These are phyloP conservation scores for Lucinisca nassula DNA, from an alignment of 2,888 invertebrate species.

Conservation along the genomic window DNA sequence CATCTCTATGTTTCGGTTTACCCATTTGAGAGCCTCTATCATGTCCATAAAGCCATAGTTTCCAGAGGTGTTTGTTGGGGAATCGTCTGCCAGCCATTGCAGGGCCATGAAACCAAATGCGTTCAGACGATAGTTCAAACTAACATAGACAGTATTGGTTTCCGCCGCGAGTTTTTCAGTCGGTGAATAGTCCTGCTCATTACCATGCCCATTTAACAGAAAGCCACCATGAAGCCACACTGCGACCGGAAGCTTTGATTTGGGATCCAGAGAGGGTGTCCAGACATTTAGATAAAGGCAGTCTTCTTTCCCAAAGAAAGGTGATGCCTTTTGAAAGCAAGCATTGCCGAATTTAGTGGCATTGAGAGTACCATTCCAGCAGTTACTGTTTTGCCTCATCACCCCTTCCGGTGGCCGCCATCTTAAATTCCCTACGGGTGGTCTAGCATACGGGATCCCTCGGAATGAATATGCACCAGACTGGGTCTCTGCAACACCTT, in stretches of 20 bases:
- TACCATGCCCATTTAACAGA: slow-evolving; percentile 62
- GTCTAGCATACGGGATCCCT: background rate
- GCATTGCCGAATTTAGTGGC: background rate
- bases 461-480: background rate
- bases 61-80: slow-evolving; percentile 64
- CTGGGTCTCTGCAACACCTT: background rate
- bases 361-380: background rate
- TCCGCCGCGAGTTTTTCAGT: slow-evolving; percentile 93
- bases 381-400: background rate
- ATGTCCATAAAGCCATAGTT: slow-evolving; percentile 82
- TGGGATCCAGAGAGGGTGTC: slow-evolving; percentile 78
- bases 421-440: background rate
- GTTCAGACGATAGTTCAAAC: slow-evolving; percentile 94
- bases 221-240: slow-evolving; percentile 84
- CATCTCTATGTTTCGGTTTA: background rate
- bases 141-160: slow-evolving; percentile 94
- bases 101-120: slow-evolving; percentile 93
- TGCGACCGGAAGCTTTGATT: slow-evolving; percentile 78
- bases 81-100: slow-evolving; percentile 84
- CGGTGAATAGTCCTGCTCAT: slow-evolving; percentile 88
- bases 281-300: slow-evolving; percentile 74
- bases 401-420: background rate
- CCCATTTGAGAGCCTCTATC: slow-evolving; percentile 62
- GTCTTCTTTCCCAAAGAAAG: slow-evolving; percentile 46
- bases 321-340: background rate